Evolutionary conservation across 2,888 invertebrate genomes (phyloP).

Genomic region (Ferdinandea cuprea): DNA sequence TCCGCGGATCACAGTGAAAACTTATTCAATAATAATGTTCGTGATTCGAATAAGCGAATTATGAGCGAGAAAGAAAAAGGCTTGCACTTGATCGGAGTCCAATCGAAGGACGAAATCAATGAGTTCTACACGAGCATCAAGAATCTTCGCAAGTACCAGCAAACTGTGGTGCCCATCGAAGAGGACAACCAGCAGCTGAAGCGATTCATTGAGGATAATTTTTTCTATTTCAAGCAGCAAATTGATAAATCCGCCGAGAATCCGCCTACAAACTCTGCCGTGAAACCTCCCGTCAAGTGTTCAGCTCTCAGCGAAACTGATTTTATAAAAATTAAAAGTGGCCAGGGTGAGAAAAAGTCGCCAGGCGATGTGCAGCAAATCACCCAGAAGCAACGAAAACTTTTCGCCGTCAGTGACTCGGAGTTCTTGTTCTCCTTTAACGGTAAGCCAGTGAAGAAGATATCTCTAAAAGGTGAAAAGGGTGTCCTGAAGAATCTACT

Average conservation of each 20-base stretch:
- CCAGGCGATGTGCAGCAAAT: conserved; percentile 57
- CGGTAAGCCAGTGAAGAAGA: conserved; percentile 76
- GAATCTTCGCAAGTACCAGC: conserved; percentile 75
- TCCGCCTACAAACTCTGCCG: conserved; percentile 36
- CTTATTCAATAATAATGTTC: conserved; percentile 30
- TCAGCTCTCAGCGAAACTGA: conserved; percentile 82
- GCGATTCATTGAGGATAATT: conserved; percentile 83
- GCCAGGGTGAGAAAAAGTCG: conserved; percentile 73
- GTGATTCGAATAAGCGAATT: conserved; percentile 34
- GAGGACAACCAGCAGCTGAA: conserved; percentile 83
- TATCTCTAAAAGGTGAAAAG: conserved; percentile 78
- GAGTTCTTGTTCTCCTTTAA: conserved; percentile 80
- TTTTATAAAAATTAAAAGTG: conserved; percentile 81
- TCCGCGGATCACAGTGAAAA: conserved; percentile 45
- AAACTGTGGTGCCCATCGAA: conserved; percentile 80
- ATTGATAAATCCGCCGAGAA: conserved; percentile 66
- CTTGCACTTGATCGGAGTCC: conserved; percentile 60
- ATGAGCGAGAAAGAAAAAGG: conserved; percentile 66
- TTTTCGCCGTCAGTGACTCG: conserved; percentile 82
- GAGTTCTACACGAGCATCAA: conserved; percentile 79
- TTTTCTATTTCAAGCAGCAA: conserved; percentile 82
- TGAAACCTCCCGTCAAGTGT: conserved; percentile 77
- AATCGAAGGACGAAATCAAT: conserved; percentile 77
- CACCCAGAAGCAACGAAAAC: conserved; percentile 76
- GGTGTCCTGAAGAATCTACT: conserved; percentile 81